Evolutionary conservation across 1,140 invertebrate species (phyloP), one percentile per base, ranked within the genome.

Genomic region (Drosophila watanabei): DNA sequence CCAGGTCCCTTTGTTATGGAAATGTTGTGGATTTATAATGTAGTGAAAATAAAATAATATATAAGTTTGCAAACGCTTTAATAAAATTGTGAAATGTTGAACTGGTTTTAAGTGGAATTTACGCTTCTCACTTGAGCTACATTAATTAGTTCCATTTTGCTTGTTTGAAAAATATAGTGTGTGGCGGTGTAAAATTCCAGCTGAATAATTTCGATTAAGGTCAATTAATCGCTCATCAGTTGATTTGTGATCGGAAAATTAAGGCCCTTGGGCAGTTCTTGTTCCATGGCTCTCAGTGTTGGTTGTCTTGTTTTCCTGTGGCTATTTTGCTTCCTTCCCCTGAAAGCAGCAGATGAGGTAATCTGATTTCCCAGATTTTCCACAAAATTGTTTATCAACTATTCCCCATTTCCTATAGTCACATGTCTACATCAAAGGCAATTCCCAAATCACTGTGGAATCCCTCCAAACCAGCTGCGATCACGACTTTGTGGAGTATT

Each of bases 21-120:
- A 14, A 76, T 86, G 80, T 32, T 79, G 1, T 87, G 80, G 80
- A 62, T 66, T 13, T 87, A 82, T 24, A 83, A 49, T 20, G 60
- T 77, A 9, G 48, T 60, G 6, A 32, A 30, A 49, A 58, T 73
- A 18, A 82, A 87, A 64, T 75, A 79, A 33, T 9, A 51, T 7
- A 13, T 5, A 43, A n/a, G 2, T n/a, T 2, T n/a, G n/a, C 5
- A 1, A 41, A 16, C 7, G 9, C 7, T 9, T 0, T 20, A 48
- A 48, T 24, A 48, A 51, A 30, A 20, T 20, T 48, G 3, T 9
- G 1, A 14, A 14, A 24, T n/a, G 14, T 2, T 28, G 10, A 49
- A 5, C 2, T 2, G 48, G 9, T 48, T 24, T 14, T 3, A 18
- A 18, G 10, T 45, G 8, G 6, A 48, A 48, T 4, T 14, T 4